phyloP scores from a whole-genome alignment of 2,113 vertebrate genomes.

The Piaya cayana region DNA sequence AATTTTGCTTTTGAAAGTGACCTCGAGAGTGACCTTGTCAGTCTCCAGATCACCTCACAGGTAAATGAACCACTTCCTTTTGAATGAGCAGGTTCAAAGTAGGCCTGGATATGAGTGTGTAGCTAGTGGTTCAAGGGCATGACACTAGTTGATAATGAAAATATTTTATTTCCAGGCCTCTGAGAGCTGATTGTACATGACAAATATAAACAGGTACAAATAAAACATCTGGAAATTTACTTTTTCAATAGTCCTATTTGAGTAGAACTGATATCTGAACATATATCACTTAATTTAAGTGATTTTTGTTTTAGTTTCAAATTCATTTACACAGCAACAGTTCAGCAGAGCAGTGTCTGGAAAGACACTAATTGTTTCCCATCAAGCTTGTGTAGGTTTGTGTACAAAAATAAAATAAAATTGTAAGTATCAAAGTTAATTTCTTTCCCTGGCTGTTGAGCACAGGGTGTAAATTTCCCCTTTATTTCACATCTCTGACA shows the following conservation, averaged over 20 bases:
- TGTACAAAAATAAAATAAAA: no score
- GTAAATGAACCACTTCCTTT: no score
- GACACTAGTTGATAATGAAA: neutral
- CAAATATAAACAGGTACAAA: neutral
- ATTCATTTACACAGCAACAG: neutral
- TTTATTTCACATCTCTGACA: neutral
- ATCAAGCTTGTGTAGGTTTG: neutral
- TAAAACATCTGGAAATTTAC: neutral
- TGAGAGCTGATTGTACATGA: neutral
- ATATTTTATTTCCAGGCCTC: neutral
- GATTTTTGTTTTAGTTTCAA: neutral
- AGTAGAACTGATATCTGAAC: neutral
- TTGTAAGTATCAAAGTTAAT: neutral
- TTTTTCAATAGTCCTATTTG: neutral
- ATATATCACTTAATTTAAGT: neutral
- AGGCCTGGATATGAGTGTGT: no score
- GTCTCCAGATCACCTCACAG: no score
- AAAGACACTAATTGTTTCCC: neutral
- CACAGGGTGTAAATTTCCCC: neutral
- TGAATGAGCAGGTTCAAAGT: no score
- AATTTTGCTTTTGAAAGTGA: no score
- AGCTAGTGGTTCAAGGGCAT: no score
- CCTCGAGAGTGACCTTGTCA: no score
- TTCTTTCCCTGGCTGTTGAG: neutral
- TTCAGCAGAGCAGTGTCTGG: neutral